These are phyloP conservation scores for Montipora foliosa DNA, from an alignment of 64 coral and sea anemone species.

Conservation along the genomic window DNA sequence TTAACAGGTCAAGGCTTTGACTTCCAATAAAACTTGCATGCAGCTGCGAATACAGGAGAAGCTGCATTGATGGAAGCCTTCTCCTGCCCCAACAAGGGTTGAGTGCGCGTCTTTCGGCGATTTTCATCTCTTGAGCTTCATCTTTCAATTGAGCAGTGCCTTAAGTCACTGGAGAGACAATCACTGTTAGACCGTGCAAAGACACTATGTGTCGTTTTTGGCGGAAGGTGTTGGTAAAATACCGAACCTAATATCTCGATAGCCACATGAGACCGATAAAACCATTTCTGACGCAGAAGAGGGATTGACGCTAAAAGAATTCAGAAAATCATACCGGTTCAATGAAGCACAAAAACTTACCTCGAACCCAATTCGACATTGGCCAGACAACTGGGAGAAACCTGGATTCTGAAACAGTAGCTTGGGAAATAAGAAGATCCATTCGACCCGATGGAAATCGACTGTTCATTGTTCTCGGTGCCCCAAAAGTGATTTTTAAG, in stretches of 20 bases:
- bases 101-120: background rate
- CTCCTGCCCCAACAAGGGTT: background rate
- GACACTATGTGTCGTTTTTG: slow-evolving; percentile 12
- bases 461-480: slow-evolving; percentile 19
- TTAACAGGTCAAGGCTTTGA: no score
- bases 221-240: slow-evolving; percentile 29
- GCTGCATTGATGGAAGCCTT: background rate
- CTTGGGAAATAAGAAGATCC: slow-evolving; percentile 21
- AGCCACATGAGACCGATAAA: background rate
- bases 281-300: background rate
- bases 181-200: slow-evolving; percentile 44
- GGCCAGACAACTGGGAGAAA: background rate
- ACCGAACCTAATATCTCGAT: slow-evolving; percentile 7
- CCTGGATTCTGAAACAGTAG: background rate
- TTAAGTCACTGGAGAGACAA: slow-evolving; percentile 16
- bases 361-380: slow-evolving; percentile 14
- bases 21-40: no score
- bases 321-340: background rate
- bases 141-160: slow-evolving; percentile 30
- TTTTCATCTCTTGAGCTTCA: slow-evolving; percentile 14
- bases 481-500: background rate
- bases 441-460: slow-evolving; percentile 1
- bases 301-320: slow-evolving; percentile 20
- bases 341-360: background rate
- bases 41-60: no score